Conservation (phyloP, 2,797 vertebrate genomes). For the Babyrousa celebensis region DNA sequence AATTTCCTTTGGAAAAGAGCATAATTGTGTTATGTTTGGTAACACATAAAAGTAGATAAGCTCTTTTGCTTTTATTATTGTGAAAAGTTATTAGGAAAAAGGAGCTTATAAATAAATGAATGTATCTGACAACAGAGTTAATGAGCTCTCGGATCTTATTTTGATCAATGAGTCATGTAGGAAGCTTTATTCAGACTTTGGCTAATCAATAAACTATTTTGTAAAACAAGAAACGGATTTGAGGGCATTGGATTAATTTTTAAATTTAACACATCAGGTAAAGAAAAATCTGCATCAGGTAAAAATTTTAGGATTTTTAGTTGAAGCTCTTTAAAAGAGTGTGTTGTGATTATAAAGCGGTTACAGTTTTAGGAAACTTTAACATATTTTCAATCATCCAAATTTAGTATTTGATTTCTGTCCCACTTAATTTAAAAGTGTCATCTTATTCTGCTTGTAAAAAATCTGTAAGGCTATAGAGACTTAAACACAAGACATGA, state of each 20-base stretch:
- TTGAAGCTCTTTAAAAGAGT: conserved; percentile 32
- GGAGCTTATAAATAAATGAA: conserved; percentile 88
- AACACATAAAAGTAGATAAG: not conserved
- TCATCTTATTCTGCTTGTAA: not conserved
- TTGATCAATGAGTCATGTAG: conserved; percentile 89
- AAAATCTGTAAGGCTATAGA: not conserved
- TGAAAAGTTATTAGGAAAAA: not conserved
- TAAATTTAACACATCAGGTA: conserved; percentile 83
- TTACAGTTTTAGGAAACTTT: not conserved
- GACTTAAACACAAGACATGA: not conserved
- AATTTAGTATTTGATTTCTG: not conserved
- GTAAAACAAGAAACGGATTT: conserved; percentile 89
- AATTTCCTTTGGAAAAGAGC: not conserved
- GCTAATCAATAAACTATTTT: conserved; percentile 90
- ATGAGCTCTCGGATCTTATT: conserved; percentile 89
- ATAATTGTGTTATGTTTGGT: not conserved
- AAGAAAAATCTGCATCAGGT: conserved; percentile 68
- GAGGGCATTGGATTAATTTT: conserved; percentile 85
- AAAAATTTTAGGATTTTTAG: conserved; percentile 36
- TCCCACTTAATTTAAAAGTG: not conserved
- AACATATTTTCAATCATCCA: not conserved
- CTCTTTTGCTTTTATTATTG: not conserved
- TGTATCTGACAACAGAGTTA: conserved; percentile 86
- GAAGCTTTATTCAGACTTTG: conserved; percentile 89
- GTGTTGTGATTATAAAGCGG: not conserved